phyloP scores from a whole-genome alignment of 2,797 vertebrate species.

The Microctenopoma lineatum region DNA sequence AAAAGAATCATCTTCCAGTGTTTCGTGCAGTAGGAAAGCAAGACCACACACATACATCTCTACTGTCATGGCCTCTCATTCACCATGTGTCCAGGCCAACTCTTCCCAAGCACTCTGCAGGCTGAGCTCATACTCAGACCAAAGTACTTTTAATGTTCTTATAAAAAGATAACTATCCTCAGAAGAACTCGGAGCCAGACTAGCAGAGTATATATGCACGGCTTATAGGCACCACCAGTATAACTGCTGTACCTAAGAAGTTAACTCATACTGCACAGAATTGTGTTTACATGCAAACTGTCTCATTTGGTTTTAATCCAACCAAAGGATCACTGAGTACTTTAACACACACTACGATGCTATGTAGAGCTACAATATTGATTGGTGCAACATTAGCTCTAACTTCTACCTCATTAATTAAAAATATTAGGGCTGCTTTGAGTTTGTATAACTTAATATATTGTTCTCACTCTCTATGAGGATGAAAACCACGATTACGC shows the following conservation, averaged over 20 bases:
- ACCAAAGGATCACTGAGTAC: no score
- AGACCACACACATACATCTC: constrained; percentile 52
- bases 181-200: constrained; percentile 39
- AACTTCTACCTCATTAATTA: not conserved
- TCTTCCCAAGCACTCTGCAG: constrained; percentile 37
- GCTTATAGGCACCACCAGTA: constrained; percentile 19
- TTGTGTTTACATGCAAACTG: no score
- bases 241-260: no score
- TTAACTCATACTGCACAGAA: no score
- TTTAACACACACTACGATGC: not conserved
- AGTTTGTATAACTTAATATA: not conserved
- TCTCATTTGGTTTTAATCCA: no score
- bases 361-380: not conserved
- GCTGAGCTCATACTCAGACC: constrained; percentile 68
- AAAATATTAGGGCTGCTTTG: not conserved
- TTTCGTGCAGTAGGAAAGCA: constrained; percentile 13
- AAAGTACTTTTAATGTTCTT: constrained; percentile 63
- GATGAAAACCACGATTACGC: not conserved
- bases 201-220: constrained; percentile 26
- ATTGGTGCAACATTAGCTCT: not conserved
- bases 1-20: not conserved
- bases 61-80: constrained; percentile 27
- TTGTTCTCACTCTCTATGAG: constrained; percentile 27
- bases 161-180: constrained; percentile 64
- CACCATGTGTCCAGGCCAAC: constrained; percentile 26